Evolutionary conservation across 2,797 vertebrate species (phyloP).

Genomic region (Sphenodon punctatus): DNA sequence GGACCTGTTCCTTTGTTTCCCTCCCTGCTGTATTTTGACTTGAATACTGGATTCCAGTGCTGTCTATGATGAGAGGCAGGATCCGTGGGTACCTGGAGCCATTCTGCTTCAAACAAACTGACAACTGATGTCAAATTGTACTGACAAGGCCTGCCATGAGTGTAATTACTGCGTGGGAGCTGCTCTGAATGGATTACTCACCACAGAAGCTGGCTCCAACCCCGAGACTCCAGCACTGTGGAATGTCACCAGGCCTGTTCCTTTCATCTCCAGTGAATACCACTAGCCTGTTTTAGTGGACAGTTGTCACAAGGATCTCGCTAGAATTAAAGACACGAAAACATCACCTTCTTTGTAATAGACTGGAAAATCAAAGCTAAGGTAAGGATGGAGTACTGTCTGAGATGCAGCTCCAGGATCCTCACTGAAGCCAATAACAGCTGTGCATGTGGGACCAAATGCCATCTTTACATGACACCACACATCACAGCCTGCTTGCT

Average conservation of each 20-base stretch:
- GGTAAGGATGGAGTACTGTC: background rate
- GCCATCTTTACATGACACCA: background rate
- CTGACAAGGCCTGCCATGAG: accelerated
- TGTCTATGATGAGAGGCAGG: background rate
- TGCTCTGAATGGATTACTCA: background rate
- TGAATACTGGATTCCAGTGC: background rate
- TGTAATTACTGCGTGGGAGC: background rate
- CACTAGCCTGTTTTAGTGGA: background rate
- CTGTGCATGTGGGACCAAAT: background rate
- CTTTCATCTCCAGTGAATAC: accelerated
- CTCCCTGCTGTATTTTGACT: background rate
- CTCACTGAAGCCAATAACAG: background rate
- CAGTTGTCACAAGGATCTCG: accelerated
- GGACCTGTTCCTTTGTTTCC: too few relatives aligned
- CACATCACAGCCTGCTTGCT: background rate
- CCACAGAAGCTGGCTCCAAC: accelerated
- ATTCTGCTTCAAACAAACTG: background rate
- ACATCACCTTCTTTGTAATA: background rate
- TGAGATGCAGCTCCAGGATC: background rate
- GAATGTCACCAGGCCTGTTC: background rate
- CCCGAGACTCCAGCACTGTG: background rate
- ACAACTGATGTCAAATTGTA: accelerated
- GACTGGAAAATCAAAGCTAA: accelerated
- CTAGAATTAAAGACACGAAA: accelerated
- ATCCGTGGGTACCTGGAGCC: background rate